Base-by-base conservation (phyloP, 1,140 invertebrate genomes). In the Drosophila malerkotliana region DNA sequence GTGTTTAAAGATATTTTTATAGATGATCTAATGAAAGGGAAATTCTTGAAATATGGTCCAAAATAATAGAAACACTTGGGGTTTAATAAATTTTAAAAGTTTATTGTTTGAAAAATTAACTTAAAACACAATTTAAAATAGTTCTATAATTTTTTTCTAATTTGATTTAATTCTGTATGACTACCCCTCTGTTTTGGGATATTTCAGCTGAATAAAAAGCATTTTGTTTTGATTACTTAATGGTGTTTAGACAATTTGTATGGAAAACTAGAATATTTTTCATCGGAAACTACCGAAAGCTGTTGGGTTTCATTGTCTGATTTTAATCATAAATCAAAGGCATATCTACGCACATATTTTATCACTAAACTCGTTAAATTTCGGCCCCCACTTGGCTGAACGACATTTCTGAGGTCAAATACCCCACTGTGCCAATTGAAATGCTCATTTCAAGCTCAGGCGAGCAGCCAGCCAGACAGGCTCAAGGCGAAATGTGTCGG, bases 401-500 rank as follows among this genome's bases (percentile, higher is more conserved):
- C 10, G 34, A 37, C 34, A 37, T 12, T 37, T 37, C 10, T 37
- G 34, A 37, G 34, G 34, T 37, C 34, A 37, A 37, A 12, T 37
- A 37, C 34, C 34, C 62, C 39, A 15, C 5, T 28, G 41, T 57
- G 44, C 41, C 34, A 34, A 55, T 68, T 44, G 61, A 32, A 67
- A 45, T 34, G 60, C 60, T 64, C 47, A 44, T 67, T 67, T 53
- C 34, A 21, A 53, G 34, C 64, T 67, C 28, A 44, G 15, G 26
- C 41, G 59, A 30, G 30, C 55, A n/a, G n/a, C n/a, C n/a, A 39
- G 14, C 21, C 61, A 64, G 32, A 9, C 32, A 48, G 56, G 55
- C 55, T 28, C 45, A 24, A 24, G 45, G 59, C 58, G 10, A 30
- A 32, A 9, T 32, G 30, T 32, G 30, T 21, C 21, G 21, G 21